Evolutionary conservation across 1,140 invertebrate genomes (phyloP), one percentile per base, ranked within the genome.

Genomic region (Drosophila pachea): DNA sequence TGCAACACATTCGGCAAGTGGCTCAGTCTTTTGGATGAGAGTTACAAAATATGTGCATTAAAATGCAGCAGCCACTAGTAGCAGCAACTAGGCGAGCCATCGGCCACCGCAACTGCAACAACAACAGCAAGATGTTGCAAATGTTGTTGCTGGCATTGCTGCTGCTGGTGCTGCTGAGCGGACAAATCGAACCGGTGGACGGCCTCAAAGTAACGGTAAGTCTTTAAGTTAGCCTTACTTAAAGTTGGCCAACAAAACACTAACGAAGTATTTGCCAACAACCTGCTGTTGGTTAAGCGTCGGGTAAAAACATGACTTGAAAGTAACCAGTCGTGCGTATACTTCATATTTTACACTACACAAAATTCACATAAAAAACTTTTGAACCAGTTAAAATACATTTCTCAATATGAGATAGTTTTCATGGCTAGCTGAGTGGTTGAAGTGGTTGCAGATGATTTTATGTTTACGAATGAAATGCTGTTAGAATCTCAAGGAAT

Each of bases 131-230:
- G 54, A 49, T 52, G 43, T 50, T 43, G 55, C 32, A 48, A 42
- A 42, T 59, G 48, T 38, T 62, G 56, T 43, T 67, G 42, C 12
- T 61, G 64, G 36, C 42, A 42, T 22, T 59, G 35, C 45, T 59
- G 68, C 50, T 74, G 49, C 53, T 76, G 68, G 54, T 55, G 54
- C 53, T 77, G 43, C 42, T 79, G 5, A 66, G 65, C 59, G 59
- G 65, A 33, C 72, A 77, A 11, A 71, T 77, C 48, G 68, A 72
- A 43, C 49, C 61, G 32, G 65, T 74, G 68, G 72, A 77, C 69
- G 68, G 72, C 55, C 72, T 69, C 59, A 79, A 79, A 77, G 61
- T 79, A 42, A 79, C 77, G 77, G 77, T 79, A 75, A 77, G 66
- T 55, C 47, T 12, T 7, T 53, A 16, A 48, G 9, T 31, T 29